phyloP scores from a whole-genome alignment of 2,113 vertebrate species.

The Pollachius pollachius region DNA sequence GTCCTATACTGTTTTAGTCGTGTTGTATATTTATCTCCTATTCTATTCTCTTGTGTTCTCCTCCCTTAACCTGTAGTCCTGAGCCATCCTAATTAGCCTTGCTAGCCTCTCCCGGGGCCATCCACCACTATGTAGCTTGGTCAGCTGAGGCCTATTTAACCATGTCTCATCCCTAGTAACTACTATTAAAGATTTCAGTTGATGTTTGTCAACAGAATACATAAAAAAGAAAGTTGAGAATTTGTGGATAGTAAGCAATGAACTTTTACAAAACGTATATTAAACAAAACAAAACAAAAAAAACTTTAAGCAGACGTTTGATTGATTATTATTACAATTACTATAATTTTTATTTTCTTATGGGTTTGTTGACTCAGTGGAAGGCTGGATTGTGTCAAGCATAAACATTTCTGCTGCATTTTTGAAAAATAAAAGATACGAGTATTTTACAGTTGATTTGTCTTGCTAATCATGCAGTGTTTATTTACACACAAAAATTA shows the following conservation, averaged over 20 bases:
- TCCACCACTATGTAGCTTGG: conserved; percentile 45
- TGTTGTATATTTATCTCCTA: conserved; percentile 4
- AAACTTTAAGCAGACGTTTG: conserved; percentile 51
- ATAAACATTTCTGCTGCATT: conserved; percentile 94
- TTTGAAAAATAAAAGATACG: conserved; percentile 94
- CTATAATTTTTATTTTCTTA: conserved; percentile 73
- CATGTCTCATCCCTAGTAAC: conserved; percentile 61
- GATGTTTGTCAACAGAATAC: conserved; percentile 44
- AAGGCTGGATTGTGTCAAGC: conserved; percentile 90
- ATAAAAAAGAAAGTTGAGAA: conserved; percentile 54
- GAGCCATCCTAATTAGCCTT: not conserved
- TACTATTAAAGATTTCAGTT: conserved; percentile 57
- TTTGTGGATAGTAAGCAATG: conserved; percentile 56
- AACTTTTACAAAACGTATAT: conserved; percentile 51
- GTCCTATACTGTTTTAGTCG: not conserved
- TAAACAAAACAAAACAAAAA: not conserved
- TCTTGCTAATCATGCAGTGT: conserved; percentile 47
- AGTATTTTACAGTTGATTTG: conserved; percentile 81
- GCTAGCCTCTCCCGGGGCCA: conserved; percentile 46
- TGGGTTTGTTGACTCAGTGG: conserved; percentile 86
- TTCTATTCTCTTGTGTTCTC: conserved; percentile 1
- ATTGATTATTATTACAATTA: conserved; percentile 22
- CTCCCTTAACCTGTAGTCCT: conserved; percentile 5
- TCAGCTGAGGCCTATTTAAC: conserved; percentile 64
- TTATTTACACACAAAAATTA: no score